Evolutionary conservation across 2,797 vertebrate genomes (phyloP), one percentile per base, ranked within the genome.

Genomic region (Pagetopsis macropterus): DNA sequence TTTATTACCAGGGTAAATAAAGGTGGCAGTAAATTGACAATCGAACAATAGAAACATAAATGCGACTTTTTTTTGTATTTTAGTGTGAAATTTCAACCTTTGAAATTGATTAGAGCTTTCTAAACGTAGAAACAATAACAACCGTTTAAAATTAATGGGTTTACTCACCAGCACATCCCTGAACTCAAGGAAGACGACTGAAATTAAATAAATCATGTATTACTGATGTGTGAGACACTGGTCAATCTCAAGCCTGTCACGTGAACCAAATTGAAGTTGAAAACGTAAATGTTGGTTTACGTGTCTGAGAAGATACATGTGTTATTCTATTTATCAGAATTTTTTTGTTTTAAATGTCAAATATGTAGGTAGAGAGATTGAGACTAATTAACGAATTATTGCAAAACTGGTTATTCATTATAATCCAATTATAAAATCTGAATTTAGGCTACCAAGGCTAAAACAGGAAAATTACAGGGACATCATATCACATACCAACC

Each of bases 1-100:
- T 1, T 9, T 9, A 17, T 57, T n/a, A n/a, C 3, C 5, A 71
- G 68, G 68, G 46, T 44, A 75, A 31, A 63, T 55, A 31, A 11
- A 50, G 12, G 5, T 4, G 23, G 21, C 33, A 5, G 17, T 12
- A 14, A 19, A 41, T 1, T 43, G 12, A 14, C 1, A 19, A 21
- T 19, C 23, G 5, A 70, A 16, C 4, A 13, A 27, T 1, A 45
- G 3, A 51, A 49, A 46, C 1, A 1, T 31, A 54, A 48, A 50
- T 5, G 37, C 27, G 15, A 51, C 45, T 13, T 61, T 71, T 59
- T 63, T 56, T 48, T n/a, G 33, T 17, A n/a, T 46, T 49, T 3
- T 9, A 33, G 7, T 23, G 41, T 40, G 52, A 15, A 5, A 51
- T 33, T 46, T 21, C 16, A 4, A 1, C 16, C 17, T 43, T 60